These are phyloP conservation scores for Mastigias papua DNA, from an alignment of 30 jellyfish, hydroid and myxozoan species.

Conservation along the genomic window DNA sequence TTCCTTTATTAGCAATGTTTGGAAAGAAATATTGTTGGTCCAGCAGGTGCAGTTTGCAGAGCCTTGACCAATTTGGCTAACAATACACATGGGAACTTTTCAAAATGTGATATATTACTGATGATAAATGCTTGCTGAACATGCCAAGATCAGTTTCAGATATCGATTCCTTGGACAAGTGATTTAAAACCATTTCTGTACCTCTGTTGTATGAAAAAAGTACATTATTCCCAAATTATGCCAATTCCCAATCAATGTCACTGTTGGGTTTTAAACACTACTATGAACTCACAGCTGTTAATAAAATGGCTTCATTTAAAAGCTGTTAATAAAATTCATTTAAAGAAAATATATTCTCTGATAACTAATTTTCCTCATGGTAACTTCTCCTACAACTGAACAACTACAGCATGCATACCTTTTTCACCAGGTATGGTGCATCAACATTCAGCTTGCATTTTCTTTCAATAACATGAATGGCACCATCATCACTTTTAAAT, in stretches of 20 bases:
- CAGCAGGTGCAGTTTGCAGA: not conserved
- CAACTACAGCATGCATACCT: slow-evolving; percentile 47
- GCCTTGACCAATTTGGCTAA: not conserved
- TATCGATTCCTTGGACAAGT: no score
- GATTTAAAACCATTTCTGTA: no score
- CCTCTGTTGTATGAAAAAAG: no score
- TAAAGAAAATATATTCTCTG: no score
- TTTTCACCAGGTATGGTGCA: slow-evolving; percentile 94
- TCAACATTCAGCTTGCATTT: slow-evolving; percentile 90
- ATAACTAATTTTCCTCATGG: no score
- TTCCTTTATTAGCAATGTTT: no score
- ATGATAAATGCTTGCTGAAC: not conserved
- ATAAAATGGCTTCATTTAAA: no score
- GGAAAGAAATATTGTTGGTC: not conserved
- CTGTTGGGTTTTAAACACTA: no score
- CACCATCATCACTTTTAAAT: slow-evolving; percentile 92
- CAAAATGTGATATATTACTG: not conserved
- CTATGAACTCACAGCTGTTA: no score
- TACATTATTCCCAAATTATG: no score
- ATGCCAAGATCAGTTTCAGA: not conserved
- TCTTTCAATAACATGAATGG: slow-evolving; percentile 88
- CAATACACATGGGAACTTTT: not conserved
- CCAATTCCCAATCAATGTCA: no score
- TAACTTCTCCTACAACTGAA: not conserved
- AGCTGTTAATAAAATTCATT: no score